phyloP scores from a whole-genome alignment of 2,113 vertebrate species.

The Furnarius figulus region DNA sequence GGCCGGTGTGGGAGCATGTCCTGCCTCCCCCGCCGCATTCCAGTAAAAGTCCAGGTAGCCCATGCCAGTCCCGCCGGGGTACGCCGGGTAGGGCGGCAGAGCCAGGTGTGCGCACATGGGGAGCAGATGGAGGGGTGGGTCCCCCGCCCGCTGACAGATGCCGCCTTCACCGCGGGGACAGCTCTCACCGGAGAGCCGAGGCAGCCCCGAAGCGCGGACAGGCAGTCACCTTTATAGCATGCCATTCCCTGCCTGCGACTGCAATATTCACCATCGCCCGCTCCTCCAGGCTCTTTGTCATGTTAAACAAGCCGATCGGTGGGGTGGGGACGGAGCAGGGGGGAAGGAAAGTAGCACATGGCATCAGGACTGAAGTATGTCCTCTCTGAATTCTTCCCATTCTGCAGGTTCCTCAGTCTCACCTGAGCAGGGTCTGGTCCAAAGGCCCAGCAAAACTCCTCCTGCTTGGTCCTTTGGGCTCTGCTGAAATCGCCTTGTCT shows the following conservation, averaged over 20 bases:
- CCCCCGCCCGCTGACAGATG: not conserved
- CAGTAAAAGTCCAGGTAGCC: slow-evolving; percentile 24
- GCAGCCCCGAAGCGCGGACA: not conserved
- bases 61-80: not conserved
- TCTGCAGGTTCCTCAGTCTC: not conserved
- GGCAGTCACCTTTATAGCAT: slow-evolving; percentile 38
- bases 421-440: not conserved
- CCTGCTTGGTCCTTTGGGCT: not conserved
- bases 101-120: slow-evolving; percentile 38
- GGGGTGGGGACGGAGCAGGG: slow-evolving; percentile 24
- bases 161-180: not conserved
- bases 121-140: not conserved
- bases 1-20: accelerated
- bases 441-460: not conserved
- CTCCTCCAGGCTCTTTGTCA: slow-evolving; percentile 41
- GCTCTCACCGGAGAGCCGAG: not conserved
- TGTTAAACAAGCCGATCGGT: slow-evolving; percentile 50
- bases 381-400: slow-evolving; percentile 2
- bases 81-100: slow-evolving; percentile 6
- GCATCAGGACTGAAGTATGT: slow-evolving; percentile 20
- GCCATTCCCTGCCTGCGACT: not conserved
- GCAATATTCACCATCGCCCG: not conserved
- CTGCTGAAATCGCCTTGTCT: not conserved
- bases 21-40: not conserved
- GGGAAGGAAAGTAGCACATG: not conserved